Base-by-base conservation (phyloP, 2,113 vertebrate species). In the Sphaerodactylus townsendi region DNA sequence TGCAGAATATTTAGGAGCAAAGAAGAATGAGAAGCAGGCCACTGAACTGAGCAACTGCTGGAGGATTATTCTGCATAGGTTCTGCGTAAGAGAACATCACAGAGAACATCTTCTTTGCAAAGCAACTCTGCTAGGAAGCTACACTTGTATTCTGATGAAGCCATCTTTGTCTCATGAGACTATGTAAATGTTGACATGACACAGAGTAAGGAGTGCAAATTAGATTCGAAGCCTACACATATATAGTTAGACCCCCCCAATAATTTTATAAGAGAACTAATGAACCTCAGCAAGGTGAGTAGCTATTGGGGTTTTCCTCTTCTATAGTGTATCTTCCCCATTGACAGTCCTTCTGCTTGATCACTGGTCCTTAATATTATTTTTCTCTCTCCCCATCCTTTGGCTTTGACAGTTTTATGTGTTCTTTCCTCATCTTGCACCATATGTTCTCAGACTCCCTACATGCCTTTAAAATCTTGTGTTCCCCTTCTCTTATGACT, bases 401-500 rank as follows among this genome's bases (percentile, higher is more conserved):
- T 30, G 39, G 11, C 33, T 35, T 71, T 37, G 17, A 70, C 41
- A 30, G 2, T 33, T 56, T 76, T 25, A 41, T 19, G 21, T 33
- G 19, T 35, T 56, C 37, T 30, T 33, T 33, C 2, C 53, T 41
- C 35, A 11, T 39, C 66, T 71, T 71, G 3, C 44, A 33, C 56
- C 15, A 48, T 50, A 11, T 33, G 64, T 9, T 64, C 15, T 44
- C 28, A 37, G 30, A 71, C 7, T 85, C 28, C 17, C 59, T 86
- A 0, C 0, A 64, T 48, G 3, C 6, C 25, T 17, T 5, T 66
- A 37, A 65, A 35, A 5, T 23, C 53, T 62, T 48, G 30, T 48
- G 37, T 70, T 78, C 89, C 77, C 1, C 25, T 82, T 23, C 80
- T 35, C 21, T 83, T 85, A 75, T 71, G 30, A 48, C 56, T 69